Evolutionary conservation across 92 coral and sea anemone species (phyloP), one percentile per base, ranked within the genome.

Genomic region (Virgularia gustaviana): DNA sequence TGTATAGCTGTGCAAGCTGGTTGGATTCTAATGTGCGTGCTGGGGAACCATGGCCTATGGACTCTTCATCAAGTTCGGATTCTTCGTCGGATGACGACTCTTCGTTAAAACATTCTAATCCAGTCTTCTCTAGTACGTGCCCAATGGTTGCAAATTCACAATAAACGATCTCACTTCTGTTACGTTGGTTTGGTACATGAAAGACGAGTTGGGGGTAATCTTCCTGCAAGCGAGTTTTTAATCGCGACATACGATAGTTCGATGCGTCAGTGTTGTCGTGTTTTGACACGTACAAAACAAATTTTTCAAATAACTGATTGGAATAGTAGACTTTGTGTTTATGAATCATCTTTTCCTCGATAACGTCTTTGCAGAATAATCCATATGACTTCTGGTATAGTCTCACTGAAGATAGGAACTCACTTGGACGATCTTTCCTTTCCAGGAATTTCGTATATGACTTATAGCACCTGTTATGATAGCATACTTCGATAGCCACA

Each of bases 401-500:
- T 43, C n/a, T n/a, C n/a, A 2, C 16, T 5, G 31, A 4, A 7
- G 62, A 55, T 19, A 25, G 16, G 7, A 36, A 15, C 33, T 25
- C 62, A 55, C 8, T 3, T 18, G 9, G 12, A 7, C 31, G 4
- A 2, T 55, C 28, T 55, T 55, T 12, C n/a, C 62, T 55, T 10
- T 55, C 27, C 24, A 55, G 31, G 20, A 59, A 59, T 39, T 59
- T 59, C 2, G 65, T 33, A 28, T 59, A 59, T 9, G 32, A 32
- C 28, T 59, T 59, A 28, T 59, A 59, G 10, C 65, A 59, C 65
- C 22, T 59, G 5, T 28, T 27, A 20, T 59, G 65, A n/a, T 59
- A 59, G 9, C 39, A 15, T 32, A 59, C 41, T 44, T 59, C 65
- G 16, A 59, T 32, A 9, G 65, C 65, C 13, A 59, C 65, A 33